Evolutionary conservation across 1,140 invertebrate species (phyloP).

Genomic region (Formica exsecta): DNA sequence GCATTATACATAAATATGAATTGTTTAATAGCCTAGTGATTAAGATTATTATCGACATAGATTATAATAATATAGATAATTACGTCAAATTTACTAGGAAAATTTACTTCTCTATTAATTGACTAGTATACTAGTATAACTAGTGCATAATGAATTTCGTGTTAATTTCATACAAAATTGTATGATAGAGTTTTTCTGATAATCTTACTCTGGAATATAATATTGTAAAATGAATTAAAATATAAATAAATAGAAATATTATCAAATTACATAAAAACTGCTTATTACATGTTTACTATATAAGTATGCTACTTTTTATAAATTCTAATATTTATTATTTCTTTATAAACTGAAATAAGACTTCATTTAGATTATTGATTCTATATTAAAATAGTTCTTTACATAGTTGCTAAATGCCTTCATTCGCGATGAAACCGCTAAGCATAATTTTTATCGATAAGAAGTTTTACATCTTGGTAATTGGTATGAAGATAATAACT

Average conservation of each 20-base stretch:
- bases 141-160: no score
- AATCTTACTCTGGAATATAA: no score
- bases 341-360: not conserved
- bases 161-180: not conserved
- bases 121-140: no score
- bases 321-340: not conserved
- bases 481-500: conserved; percentile 44
- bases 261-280: not conserved
- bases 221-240: no score
- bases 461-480: conserved; percentile 30
- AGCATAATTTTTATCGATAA: conserved; percentile 33
- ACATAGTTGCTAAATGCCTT: not conserved
- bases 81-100: no score
- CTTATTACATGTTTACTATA: not conserved
- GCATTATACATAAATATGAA: no score
- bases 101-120: no score
- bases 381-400: not conserved
- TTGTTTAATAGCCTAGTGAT: no score
- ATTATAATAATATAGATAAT: no score
- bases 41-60: no score
- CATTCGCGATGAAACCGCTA: not conserved
- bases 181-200: no score
- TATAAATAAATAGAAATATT: not conserved
- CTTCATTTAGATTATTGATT: not conserved
- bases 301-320: not conserved